Evolutionary conservation across 1,140 invertebrate genomes (phyloP).

Genomic region (Drosophila nikananu): DNA sequence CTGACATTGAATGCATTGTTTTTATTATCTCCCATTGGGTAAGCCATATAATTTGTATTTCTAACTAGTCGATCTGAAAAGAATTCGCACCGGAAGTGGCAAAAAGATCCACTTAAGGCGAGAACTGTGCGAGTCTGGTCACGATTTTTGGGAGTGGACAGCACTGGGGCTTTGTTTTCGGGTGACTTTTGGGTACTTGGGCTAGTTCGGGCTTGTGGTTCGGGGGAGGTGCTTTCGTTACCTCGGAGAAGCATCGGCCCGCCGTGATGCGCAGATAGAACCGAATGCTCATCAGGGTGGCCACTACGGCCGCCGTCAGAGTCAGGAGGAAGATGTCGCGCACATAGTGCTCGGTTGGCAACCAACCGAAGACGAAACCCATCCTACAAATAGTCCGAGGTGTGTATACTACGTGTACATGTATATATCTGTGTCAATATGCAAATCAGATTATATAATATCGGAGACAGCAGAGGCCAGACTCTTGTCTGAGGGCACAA

Average conservation of each 20-base stretch:
- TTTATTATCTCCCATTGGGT: not conserved
- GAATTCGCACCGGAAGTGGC: slow-evolving; percentile 32
- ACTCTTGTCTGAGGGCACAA: slow-evolving; percentile 23
- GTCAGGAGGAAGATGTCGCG: slow-evolving; percentile 73
- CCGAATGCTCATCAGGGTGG: slow-evolving; percentile 79
- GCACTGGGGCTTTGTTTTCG: not conserved
- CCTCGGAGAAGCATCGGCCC: slow-evolving; percentile 81
- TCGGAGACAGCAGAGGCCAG: slow-evolving; percentile 17
- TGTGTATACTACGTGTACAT: slow-evolving; percentile 49
- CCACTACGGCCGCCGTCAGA: slow-evolving; percentile 65
- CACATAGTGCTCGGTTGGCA: slow-evolving; percentile 78
- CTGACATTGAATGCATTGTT: not conserved
- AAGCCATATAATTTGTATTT: slow-evolving; percentile 4
- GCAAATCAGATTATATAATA: slow-evolving; percentile 75
- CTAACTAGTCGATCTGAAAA: slow-evolving; percentile 8
- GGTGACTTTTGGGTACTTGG: slow-evolving; percentile 17
- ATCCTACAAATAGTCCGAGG: slow-evolving; percentile 70
- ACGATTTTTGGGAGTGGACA: slow-evolving; percentile 25
- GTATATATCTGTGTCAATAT: slow-evolving; percentile 49
- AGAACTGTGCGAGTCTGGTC: slow-evolving; percentile 40
- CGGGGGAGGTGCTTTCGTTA: slow-evolving; percentile 45
- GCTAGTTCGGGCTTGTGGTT: slow-evolving; percentile 1
- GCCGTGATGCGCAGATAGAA: slow-evolving; percentile 84
- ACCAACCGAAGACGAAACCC: slow-evolving; percentile 77
- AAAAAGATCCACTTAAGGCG: slow-evolving; percentile 1